Base-by-base conservation (phyloP, 2,888 invertebrate species). In the Empis livida region DNA sequence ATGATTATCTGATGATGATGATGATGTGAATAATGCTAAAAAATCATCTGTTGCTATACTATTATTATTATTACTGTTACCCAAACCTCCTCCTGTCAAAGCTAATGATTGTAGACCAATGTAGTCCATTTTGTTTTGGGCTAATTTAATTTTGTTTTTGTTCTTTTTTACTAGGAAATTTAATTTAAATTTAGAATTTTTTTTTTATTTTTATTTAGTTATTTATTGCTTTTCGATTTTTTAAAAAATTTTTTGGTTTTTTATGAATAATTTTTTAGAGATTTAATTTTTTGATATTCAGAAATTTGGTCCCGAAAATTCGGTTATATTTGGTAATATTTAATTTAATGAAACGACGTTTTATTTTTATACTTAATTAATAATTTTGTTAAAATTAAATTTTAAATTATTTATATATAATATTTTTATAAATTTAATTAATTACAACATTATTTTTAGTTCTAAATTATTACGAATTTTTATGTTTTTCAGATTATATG, bases 1-100 rank as follows among this genome's bases (percentile, higher is more conserved):
- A 16, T 40, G 15, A 10, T 27, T 40, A 23, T 48, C 42, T 23
- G 52, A 49, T 42, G 47, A 55, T 10, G 59, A 51, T 17, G 56
- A 55, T 23, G 62, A 61, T 16, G 61, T 59, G 53, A 70, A 65
- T 40, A 69, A 61, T 30, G 68, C 67, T 42, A 70, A 54, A 49
- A 70, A 70, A 31, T 70, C 70, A 57, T 70, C 66, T 49, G 67
- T 68, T 56, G 67, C 68, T 37, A 68, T 67, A 14, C 41, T 41
- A 27, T 5, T 20, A 41, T 41, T 41, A 35, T 8, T n/a, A 5
- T 13, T 35, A 5, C 3, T 32, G 13, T 20, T 20, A 20, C 20
- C 5, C 3, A 20, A 3, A 27, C 8, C 23, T 2, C 23, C 23
- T 6, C 23, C 23, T 27, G n/a, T 35, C 35, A n/a, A 35, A 35